A percentile compares a stretch with the other conserved stretches of the same genome.
These are phyloP conservation scores for Bovichtus diacanthus DNA, from an alignment of 2,797 vertebrate genomes.

Conservation along the genomic window DNA sequence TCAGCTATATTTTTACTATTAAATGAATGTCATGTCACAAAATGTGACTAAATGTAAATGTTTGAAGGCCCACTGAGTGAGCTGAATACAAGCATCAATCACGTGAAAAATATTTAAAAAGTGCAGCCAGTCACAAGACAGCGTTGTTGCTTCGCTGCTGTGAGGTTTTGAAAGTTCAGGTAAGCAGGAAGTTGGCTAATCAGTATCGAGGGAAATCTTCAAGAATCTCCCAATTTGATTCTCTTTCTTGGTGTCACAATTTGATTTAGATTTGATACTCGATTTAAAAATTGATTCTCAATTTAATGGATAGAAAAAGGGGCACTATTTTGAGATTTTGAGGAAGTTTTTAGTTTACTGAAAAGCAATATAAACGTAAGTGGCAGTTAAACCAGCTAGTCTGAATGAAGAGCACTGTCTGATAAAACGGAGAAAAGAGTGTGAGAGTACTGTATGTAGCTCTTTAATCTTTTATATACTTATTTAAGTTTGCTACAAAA, in stretches of 20 bases:
- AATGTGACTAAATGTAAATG: neutral
- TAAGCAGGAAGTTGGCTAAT: neutral
- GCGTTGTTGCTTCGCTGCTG: neutral
- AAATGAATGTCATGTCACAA: too few species aligned
- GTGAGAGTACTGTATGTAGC: neutral
- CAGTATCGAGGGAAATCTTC: neutral
- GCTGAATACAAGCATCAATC: neutral
- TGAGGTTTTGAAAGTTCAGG: neutral
- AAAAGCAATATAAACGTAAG: neutral
- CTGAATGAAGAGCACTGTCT: constrained; percentile 1
- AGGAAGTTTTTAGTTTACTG: neutral
- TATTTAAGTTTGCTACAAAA: neutral
- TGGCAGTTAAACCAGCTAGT: neutral
- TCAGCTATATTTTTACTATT: neutral
- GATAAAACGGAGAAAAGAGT: neutral
- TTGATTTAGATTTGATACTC: neutral
- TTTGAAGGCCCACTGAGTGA: neutral
- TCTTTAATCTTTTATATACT: neutral
- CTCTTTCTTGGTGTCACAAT: neutral
- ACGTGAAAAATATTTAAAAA: neutral
- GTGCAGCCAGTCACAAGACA: neutral
- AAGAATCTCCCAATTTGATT: neutral
- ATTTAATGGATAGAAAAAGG: neutral
- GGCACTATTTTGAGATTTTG: neutral
- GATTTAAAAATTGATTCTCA: neutral